Base-by-base conservation (phyloP, 2,113 vertebrate genomes). In the Periophthalmodon schlosseri region DNA sequence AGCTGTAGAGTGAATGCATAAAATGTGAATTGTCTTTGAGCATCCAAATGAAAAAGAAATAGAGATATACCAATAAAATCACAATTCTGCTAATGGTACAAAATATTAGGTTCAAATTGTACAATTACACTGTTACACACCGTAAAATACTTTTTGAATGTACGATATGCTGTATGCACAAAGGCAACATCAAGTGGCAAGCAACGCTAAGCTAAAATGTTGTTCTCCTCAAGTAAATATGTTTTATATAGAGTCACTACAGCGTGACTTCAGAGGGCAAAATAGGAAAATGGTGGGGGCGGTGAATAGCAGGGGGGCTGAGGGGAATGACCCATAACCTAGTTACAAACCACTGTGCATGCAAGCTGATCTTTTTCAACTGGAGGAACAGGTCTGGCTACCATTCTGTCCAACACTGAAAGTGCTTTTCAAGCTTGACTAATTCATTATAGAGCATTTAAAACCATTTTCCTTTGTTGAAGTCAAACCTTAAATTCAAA, bases 381-480 rank as follows among this genome's bases (percentile, higher is more conserved):
- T 69, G 77, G 3, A 20, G 65, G 83, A 77, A 66, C 74, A 79
- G 64, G 83, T 82, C 78, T 52, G 75, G 74, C 39, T 61, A 69
- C 71, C 68, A 82, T 84, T 76, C 70, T 6, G 77, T 79, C 81
- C 81, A 85, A 87, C 81, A 77, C 76, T 5, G 8, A 50, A 80
- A 46, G 34, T 85, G 79, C 82, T 88, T 82, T 87, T 50, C 78
- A 54, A 73, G 81, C 84, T 69, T 79, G 77, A 87, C 88, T 85
- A 87, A 91, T 87, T 92, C 86, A 90, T 90, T 84, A 86, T 70
- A 34, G 86, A 87, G 65, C 75, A 75, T 80, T 80, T 69, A 78
- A 60, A 13, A 74, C 70, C 66, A 78, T 78, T 47, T 44, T 58
- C 63, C 24, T 0, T 74, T 85, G 80, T 87, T 75, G 68, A 79